phyloP scores from a whole-genome alignment of 2,888 invertebrate species.

The Octonoba sinensis region DNA sequence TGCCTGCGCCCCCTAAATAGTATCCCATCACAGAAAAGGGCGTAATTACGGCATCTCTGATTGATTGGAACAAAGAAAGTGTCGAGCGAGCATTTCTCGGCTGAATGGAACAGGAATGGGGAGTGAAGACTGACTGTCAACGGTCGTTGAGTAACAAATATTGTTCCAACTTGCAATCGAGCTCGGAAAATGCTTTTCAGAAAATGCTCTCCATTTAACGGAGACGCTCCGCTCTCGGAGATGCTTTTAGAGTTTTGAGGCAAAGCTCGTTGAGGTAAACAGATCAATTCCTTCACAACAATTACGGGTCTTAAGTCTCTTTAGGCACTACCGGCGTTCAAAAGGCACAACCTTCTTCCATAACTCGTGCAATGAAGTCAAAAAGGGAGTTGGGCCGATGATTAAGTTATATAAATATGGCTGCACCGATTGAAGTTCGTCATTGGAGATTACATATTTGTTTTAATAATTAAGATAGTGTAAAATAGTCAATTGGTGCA shows the following conservation, averaged over 20 bases:
- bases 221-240: neutral
- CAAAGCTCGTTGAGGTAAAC: constrained; percentile 17
- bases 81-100: constrained; percentile 17
- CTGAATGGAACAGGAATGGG: constrained; percentile 11
- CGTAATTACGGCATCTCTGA: constrained; percentile 27
- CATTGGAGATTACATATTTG: too few species aligned
- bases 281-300: constrained; percentile 12
- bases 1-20: neutral
- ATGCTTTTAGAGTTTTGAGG: constrained; percentile 8
- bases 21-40: constrained; percentile 17
- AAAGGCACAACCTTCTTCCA: too few species aligned
- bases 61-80: constrained; percentile 27
- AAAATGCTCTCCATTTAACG: constrained; percentile 6
- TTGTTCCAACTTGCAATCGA: constrained; percentile 3
- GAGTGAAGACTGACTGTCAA: neutral
- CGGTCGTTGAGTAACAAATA: constrained; percentile 8
- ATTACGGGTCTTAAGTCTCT: neutral
- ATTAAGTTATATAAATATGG: too few species aligned
- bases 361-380: too few species aligned
- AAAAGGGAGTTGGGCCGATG: too few species aligned
- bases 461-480: too few species aligned
- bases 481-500: too few species aligned
- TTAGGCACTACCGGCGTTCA: too few species aligned
- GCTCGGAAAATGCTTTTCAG: neutral
- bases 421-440: too few species aligned